phyloP scores from a whole-genome alignment of 2,797 vertebrate species.

The Molothrus aeneus region DNA sequence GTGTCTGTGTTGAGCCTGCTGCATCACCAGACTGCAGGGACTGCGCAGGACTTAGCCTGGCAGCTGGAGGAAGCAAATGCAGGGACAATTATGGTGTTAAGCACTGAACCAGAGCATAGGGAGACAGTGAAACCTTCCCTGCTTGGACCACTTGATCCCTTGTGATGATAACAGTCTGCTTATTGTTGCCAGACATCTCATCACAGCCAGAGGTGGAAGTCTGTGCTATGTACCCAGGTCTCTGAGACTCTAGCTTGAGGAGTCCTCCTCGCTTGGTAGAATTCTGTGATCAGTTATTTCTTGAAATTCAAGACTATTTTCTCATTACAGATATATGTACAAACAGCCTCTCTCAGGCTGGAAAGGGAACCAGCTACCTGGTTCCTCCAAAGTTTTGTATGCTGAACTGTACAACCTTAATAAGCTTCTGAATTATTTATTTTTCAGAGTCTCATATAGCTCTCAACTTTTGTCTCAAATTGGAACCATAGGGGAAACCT shows the following conservation, averaged over 20 bases:
- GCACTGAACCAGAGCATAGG: constrained; percentile 29
- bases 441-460: not conserved
- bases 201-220: constrained; percentile 29
- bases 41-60: not conserved
- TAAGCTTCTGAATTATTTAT: constrained; percentile 42
- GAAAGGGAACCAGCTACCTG: not conserved
- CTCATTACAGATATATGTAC: not conserved
- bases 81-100: constrained; percentile 29
- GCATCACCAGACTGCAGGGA: constrained; percentile 29
- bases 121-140: constrained; percentile 3
- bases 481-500: constrained; percentile 4
- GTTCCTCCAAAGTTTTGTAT: not conserved
- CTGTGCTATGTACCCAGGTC: not conserved
- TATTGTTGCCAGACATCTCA: constrained; percentile 16
- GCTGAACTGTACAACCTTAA: not conserved
- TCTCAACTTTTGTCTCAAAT: not conserved
- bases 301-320: not conserved
- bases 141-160: constrained; percentile 45
- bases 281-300: not conserved
- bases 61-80: constrained; percentile 48
- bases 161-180: constrained; percentile 42
- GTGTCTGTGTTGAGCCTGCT: constrained; percentile 12
- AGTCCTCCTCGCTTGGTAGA: not conserved
- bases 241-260: constrained; percentile 1
- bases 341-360: not conserved